phyloP scores from a whole-genome alignment of 2,113 vertebrate species.

The Stictonetta naevosa region DNA sequence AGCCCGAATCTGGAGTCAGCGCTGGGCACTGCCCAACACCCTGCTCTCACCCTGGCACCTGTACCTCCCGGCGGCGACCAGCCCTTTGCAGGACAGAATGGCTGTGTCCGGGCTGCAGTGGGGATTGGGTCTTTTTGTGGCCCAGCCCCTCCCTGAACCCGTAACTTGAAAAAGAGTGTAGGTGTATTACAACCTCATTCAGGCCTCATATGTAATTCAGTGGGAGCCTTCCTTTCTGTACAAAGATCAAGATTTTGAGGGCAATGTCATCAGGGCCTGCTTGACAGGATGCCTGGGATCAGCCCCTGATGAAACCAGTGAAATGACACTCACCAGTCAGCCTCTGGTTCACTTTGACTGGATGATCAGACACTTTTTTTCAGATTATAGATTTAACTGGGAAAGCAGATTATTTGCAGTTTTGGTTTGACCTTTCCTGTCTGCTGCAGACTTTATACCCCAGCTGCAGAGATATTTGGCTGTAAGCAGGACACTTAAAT shows the following conservation, averaged over 20 bases:
- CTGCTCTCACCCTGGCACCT: rapidly evolving
- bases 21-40: rapidly evolving
- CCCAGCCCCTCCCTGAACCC: background rate
- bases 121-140: background rate
- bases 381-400: background rate
- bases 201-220: background rate
- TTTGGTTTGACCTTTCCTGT: background rate
- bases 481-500: background rate
- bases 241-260: background rate
- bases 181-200: background rate
- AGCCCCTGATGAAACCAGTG: background rate
- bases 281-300: background rate
- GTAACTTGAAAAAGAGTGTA: background rate
- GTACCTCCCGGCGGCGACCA: background rate
- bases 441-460: background rate
- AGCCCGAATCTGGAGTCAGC: background rate
- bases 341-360: background rate
- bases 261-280: background rate
- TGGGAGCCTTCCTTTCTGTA: background rate
- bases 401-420: background rate
- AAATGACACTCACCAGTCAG: background rate
- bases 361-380: background rate
- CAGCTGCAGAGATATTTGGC: background rate
- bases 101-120: background rate
- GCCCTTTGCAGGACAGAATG: background rate